Evolutionary conservation across 2,113 vertebrate species (phyloP).

Genomic region (Pluvianellus socialis): DNA sequence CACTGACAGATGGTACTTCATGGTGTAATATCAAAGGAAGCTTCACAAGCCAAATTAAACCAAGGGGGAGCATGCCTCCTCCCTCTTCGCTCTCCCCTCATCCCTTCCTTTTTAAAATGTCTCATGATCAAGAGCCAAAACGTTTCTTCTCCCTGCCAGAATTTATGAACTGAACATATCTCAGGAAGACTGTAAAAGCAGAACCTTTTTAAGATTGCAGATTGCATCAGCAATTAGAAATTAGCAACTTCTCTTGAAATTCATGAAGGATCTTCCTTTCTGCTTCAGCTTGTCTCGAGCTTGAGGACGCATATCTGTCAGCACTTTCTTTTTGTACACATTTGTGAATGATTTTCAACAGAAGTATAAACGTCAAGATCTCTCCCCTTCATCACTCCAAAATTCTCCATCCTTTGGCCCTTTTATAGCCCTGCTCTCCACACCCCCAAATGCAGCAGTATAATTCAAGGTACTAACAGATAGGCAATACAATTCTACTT

Average conservation of each 20-base stretch:
- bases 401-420: not conserved
- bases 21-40: slow-evolving; percentile 29
- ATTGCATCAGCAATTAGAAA: slow-evolving; percentile 10
- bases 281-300: not conserved
- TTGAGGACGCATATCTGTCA: not conserved
- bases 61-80: slow-evolving; percentile 20
- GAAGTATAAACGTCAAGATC: not conserved
- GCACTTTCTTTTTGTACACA: not conserved
- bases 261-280: not conserved
- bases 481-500: not conserved
- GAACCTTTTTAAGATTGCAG: not conserved
- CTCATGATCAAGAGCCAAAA: slow-evolving; percentile 62
- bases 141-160: slow-evolving; percentile 49
- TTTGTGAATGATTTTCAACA: not conserved
- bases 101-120: slow-evolving; percentile 16
- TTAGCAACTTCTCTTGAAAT: not conserved
- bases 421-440: not conserved
- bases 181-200: slow-evolving; percentile 5
- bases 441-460: not conserved
- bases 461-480: not conserved
- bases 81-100: not conserved
- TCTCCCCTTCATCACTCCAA: not conserved
- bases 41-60: slow-evolving; percentile 29
- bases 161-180: slow-evolving; percentile 1
- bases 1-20: slow-evolving; percentile 46